These are phyloP conservation scores for Hyperoplus immaculatus DNA, from an alignment of 2,797 vertebrate species.

Conservation along the genomic window DNA sequence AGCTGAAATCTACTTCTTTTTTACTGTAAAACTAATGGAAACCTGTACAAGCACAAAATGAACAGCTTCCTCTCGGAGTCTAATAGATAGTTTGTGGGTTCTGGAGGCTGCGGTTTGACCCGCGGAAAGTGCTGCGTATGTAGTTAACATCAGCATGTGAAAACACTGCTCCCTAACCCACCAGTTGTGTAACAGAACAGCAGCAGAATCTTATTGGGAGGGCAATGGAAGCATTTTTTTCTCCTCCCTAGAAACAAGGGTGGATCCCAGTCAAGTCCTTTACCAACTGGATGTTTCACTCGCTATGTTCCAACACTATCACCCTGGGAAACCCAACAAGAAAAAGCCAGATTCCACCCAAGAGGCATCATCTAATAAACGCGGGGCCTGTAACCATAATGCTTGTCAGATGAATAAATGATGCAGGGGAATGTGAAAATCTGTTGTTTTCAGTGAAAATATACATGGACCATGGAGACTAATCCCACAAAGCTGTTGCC, in stretches of 20 bases:
- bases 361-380: conserved; percentile 63
- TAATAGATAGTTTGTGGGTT: conserved; percentile 68
- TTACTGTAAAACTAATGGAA: conserved; percentile 55
- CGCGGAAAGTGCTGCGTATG: conserved; percentile 72
- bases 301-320: conserved; percentile 48
- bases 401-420: conserved; percentile 71
- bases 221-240: conserved; percentile 62
- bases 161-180: conserved; percentile 62
- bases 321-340: conserved; percentile 29
- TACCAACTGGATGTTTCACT: conserved; percentile 33
- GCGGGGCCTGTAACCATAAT: conserved; percentile 51
- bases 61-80: conserved; percentile 40
- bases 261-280: conserved; percentile 54
- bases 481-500: conserved; percentile 72
- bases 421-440: conserved; percentile 71
- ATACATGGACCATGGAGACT: conserved; percentile 66
- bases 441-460: conserved; percentile 81
- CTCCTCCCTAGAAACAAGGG: conserved; percentile 59
- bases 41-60: conserved; percentile 56
- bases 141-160: conserved; percentile 66
- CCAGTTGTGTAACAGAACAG: conserved; percentile 70
- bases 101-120: conserved; percentile 60
- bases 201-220: conserved; percentile 54
- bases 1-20: conserved; percentile 34
- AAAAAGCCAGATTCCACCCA: conserved; percentile 42